Percentiles rank a stretch among this genome's conserved stretches.
phyloP scores from a whole-genome alignment of 2,888 invertebrate species.

The Pammene aurita region DNA sequence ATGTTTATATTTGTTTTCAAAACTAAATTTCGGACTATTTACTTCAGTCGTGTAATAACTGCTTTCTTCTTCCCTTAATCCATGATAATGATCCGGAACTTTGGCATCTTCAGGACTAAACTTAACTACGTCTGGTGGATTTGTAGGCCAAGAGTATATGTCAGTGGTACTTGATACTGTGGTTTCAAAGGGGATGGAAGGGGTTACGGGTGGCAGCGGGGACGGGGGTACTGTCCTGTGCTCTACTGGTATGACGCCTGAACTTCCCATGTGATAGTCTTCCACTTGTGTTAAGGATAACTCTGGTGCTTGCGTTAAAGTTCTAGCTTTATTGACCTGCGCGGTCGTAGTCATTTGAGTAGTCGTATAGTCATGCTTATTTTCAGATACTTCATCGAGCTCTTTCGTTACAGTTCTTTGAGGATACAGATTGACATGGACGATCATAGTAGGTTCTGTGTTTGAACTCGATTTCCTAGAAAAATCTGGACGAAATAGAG shows the following conservation, averaged over 20 bases:
- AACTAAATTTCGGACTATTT: conserved; percentile 7
- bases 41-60: conserved; percentile 23
- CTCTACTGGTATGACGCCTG: conserved; percentile 67
- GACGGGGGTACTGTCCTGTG: conserved; percentile 46
- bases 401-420: conserved; percentile 64
- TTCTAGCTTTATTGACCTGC: conserved; percentile 42
- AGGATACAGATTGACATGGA: conserved; percentile 86
- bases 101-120: conserved; percentile 75
- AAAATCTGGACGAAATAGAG: conserved; percentile 31
- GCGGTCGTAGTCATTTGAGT: conserved; percentile 24
- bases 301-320: conserved; percentile 52
- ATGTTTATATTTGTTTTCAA: conserved; percentile 64
- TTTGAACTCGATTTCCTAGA: conserved; percentile 45
- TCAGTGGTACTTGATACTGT: conserved; percentile 51
- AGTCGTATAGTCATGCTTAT: conserved; percentile 46
- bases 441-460: conserved; percentile 81
- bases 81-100: conserved; percentile 65
- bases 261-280: conserved; percentile 73
- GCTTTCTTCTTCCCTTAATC: conserved; percentile 48
- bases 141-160: conserved; percentile 52
- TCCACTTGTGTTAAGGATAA: conserved; percentile 65
- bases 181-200: conserved; percentile 57
- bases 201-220: conserved; percentile 48
- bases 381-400: conserved; percentile 44
- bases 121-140: conserved; percentile 64